These are phyloP conservation scores for Chamaedrilus cognettii DNA, from an alignment of 2,888 invertebrate genomes.

Conservation along the genomic window DNA sequence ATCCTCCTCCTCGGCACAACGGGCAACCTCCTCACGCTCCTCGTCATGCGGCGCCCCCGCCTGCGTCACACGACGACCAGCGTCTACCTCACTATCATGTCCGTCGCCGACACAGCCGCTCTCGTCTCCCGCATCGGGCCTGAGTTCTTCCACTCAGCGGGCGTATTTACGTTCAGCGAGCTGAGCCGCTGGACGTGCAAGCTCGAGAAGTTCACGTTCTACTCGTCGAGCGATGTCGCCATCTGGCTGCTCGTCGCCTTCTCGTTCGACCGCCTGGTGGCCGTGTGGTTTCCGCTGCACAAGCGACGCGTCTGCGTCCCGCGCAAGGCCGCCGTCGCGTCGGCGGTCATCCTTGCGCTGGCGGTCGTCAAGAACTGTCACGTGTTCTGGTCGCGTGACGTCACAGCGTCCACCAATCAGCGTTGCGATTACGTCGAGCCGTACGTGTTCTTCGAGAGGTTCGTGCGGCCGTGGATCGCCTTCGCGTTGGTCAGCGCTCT, in stretches of 20 bases:
- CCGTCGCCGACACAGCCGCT: conserved; percentile 36
- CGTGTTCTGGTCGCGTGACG: conserved; percentile 47
- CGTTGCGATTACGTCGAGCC: conserved; percentile 28
- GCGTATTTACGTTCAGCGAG: conserved; percentile 18
- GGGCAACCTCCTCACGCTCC: conserved; percentile 37
- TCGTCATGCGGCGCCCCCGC: conserved; percentile 33
- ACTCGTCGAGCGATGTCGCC: conserved; percentile 46
- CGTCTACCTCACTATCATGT: conserved; percentile 37
- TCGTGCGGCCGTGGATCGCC: conserved; percentile 39
- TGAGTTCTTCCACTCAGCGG: conserved; percentile 32
- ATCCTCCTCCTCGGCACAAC: conserved; percentile 35
- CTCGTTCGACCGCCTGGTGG: conserved; percentile 50
- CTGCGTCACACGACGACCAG: conserved; percentile 36
- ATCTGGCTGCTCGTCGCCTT: conserved; percentile 55
- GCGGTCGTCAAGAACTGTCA: conserved; percentile 46
- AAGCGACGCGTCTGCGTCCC: conserved; percentile 44
- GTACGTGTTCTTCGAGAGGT: conserved; percentile 32
- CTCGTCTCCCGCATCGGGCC: conserved; percentile 38
- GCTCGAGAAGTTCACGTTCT: conserved; percentile 49
- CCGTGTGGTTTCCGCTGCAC: conserved; percentile 47
- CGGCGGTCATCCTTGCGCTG: conserved; percentile 34
- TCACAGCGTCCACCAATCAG: conserved; percentile 12
- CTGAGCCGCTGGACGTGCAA: conserved; percentile 39
- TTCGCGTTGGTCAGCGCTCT: conserved; percentile 28
- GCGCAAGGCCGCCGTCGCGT: conserved; percentile 37